Percentiles rank a stretch among this genome's conserved stretches.
Evolutionary conservation across 1,140 invertebrate genomes (phyloP).

Genomic region (Drosophila murphyi): DNA sequence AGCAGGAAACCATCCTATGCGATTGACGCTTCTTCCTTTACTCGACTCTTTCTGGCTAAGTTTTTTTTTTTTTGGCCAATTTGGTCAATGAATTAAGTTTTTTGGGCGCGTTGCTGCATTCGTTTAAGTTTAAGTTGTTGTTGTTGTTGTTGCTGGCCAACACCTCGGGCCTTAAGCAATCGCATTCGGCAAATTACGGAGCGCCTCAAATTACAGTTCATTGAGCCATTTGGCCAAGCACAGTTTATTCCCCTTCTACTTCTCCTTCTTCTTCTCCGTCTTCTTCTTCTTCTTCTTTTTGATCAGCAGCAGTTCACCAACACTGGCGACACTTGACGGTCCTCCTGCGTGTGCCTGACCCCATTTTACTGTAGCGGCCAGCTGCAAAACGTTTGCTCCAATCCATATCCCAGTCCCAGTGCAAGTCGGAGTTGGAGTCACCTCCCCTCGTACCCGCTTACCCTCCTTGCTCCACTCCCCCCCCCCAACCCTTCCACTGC

Average conservation of each 20-base stretch:
- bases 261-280: background rate
- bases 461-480: slow-evolving; percentile 2
- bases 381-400: slow-evolving; percentile 21
- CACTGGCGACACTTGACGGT: slow-evolving; percentile 52
- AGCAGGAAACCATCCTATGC: slow-evolving; percentile 24
- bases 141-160: slow-evolving; percentile 32
- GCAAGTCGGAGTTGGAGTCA: too few relatives aligned
- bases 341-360: slow-evolving; percentile 48
- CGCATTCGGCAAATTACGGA: slow-evolving; percentile 57
- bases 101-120: slow-evolving; percentile 57
- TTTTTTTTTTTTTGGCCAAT: slow-evolving; percentile 31
- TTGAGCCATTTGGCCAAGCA: slow-evolving; percentile 71
- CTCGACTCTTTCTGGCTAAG: background rate
- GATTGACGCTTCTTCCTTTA: slow-evolving; percentile 8
- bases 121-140: background rate
- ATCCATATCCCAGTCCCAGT: background rate
- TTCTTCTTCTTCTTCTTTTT: background rate
- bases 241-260: slow-evolving; percentile 19
- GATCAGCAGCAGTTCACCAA: background rate
- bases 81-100: slow-evolving; percentile 57
- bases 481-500: background rate
- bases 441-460: background rate
- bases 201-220: slow-evolving; percentile 80
- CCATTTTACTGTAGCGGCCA: slow-evolving; percentile 31
- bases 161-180: slow-evolving; percentile 57